Evolutionary conservation across 2,113 vertebrate genomes (phyloP), one percentile per base, ranked within the genome.

Genomic region (Actenoides hombroni): DNA sequence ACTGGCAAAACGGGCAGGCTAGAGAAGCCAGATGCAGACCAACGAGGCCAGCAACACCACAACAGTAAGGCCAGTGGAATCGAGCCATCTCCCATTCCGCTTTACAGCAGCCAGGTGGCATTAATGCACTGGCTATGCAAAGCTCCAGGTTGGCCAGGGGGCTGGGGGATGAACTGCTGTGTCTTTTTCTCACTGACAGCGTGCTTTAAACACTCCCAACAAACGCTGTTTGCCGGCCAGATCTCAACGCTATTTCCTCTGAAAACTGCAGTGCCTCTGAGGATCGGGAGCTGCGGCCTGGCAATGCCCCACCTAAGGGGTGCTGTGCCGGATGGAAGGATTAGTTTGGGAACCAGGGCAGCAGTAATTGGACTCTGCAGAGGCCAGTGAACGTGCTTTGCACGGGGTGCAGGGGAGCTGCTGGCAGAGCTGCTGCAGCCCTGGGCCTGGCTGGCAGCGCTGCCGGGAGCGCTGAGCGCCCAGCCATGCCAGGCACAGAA

Each of bases 251-350:
- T 0, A 1, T 39, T 71, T 42, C 53, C 57, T 69, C 17, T 1
- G 4, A 75, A 90, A 74, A 40, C 16, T 5, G 37, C 11, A 25
- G 4, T 2, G 1, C 9, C 44, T 56, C 65, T 42, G 40, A 76
- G n/a, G 26, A 37, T 1, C 12, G 37, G 53, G 57, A 57, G 6
- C 54, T 37, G 26, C 46, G 26, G 31, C 68, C 80, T 70, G 60
- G n/a, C 87, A 79, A 61, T 10, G 33, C 40, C 49, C 35, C 39
- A 74, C 28, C 63, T n/a, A 53, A 73, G 17, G 21, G 28, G 7
- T 7, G 3, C 56, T 3, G 1, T 17, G 42, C 29, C 23, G 0
- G 0, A 29, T 10, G 10, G 51, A 73, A 80, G 18, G 14, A 76
- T 53, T 78, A 68, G 39, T 31, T 42, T 69, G 23, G 44, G 6